These are phyloP conservation scores for Drosophila nr. medialis DNA, from an alignment of 2,888 invertebrate species.

Conservation along the genomic window DNA sequence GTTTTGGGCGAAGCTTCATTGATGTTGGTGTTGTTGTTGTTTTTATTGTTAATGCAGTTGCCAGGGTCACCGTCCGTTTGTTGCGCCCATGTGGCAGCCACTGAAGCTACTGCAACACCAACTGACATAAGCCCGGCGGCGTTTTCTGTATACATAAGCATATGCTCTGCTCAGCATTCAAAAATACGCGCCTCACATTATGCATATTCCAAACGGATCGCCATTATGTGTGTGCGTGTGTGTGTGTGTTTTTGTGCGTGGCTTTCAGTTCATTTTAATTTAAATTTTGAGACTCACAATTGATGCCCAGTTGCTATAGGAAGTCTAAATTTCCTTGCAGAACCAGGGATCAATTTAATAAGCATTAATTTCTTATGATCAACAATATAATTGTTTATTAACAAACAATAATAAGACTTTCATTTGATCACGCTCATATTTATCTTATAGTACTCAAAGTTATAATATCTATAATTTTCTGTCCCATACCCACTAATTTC, in stretches of 20 bases:
- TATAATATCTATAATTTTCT: not conserved
- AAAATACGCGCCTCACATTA: conserved; percentile 50
- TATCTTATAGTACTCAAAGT: not conserved
- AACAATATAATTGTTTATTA: not conserved
- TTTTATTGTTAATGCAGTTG: conserved; percentile 28
- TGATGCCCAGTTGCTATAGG: conserved; percentile 2
- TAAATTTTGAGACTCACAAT: conserved; percentile 27
- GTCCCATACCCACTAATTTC: not conserved
- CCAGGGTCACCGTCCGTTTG: conserved; percentile 22
- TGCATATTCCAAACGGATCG: conserved; percentile 52
- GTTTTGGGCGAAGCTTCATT: conserved; percentile 47
- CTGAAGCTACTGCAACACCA: conserved; percentile 26
- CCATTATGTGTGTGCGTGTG: not conserved
- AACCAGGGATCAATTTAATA: conserved; percentile 17
- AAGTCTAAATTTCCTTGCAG: not conserved
- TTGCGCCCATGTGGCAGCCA: conserved; percentile 9
- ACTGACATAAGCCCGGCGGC: conserved; percentile 69
- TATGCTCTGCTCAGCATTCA: conserved; percentile 46
- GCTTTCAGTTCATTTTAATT: conserved; percentile 38
- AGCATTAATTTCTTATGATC: not conserved
- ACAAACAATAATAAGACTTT: not conserved
- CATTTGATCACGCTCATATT: not conserved
- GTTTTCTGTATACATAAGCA: conserved; percentile 64
- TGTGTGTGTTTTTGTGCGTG: not conserved
- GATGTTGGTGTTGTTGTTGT: conserved; percentile 19